Percentiles rank a stretch among this genome's conserved stretches.
phyloP scores from a whole-genome alignment of 2,888 invertebrate genomes.

The Tipula helvola region DNA sequence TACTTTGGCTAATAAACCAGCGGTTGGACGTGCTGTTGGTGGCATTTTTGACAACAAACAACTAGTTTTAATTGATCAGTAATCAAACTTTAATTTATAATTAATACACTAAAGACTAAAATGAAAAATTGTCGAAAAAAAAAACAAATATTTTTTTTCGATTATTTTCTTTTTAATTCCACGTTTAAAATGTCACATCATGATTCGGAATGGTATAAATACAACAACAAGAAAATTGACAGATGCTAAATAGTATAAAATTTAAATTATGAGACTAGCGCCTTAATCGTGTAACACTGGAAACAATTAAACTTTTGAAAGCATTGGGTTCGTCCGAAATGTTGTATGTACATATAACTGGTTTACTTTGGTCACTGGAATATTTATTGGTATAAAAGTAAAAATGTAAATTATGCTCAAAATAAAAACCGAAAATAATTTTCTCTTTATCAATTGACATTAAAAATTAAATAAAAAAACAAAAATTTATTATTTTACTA shows the following conservation, averaged over 20 bases:
- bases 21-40: slow-evolving; percentile 43
- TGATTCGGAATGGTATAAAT: neutral
- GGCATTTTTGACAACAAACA: slow-evolving; percentile 39
- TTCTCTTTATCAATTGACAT: too few species aligned
- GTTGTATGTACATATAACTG: too few species aligned
- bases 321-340: neutral
- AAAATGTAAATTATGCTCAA: too few species aligned
- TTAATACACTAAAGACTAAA: neutral
- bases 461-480: too few species aligned
- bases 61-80: neutral
- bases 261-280: neutral
- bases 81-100: neutral
- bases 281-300: neutral
- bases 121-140: neutral
- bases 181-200: slow-evolving; percentile 13
- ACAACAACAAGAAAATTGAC: neutral
- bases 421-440: too few species aligned
- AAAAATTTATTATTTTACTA: too few species aligned
- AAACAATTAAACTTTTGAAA: neutral
- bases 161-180: slow-evolving; percentile 12
- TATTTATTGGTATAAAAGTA: too few species aligned
- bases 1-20: slow-evolving; percentile 70
- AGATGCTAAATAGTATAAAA: neutral
- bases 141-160: neutral
- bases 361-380: too few species aligned